phyloP scores from a whole-genome alignment of 2,888 invertebrate genomes.

The Idaea aversata region DNA sequence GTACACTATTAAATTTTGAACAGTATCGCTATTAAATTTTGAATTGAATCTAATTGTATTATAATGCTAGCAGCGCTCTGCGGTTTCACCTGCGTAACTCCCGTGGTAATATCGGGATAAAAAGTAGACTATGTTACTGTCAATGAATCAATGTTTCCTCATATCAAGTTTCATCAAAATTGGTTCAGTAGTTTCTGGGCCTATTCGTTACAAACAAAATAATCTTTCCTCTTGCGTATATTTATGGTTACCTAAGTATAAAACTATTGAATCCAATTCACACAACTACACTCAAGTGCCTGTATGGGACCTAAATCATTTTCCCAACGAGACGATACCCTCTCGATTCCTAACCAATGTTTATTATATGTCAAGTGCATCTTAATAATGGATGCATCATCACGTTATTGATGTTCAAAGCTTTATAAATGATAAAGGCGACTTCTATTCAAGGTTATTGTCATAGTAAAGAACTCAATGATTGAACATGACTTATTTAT shows the following conservation, averaged over 20 bases:
- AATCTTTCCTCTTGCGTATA: too few relatives aligned
- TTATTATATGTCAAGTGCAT: constrained; percentile 3
- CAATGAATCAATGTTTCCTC: too few relatives aligned
- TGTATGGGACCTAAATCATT: constrained; percentile 4
- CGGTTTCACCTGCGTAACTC: too few relatives aligned
- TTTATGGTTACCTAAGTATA: neutral
- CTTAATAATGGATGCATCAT: neutral
- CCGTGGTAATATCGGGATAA: too few relatives aligned
- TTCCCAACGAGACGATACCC: neutral
- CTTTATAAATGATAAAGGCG: neutral
- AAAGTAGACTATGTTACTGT: too few relatives aligned
- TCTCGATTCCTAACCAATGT: neutral
- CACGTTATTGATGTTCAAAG: neutral
- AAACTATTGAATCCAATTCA: neutral
- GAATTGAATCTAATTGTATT: too few relatives aligned
- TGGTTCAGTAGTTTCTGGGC: too few relatives aligned
- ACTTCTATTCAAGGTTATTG: constrained; percentile 1
- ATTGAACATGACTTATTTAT: neutral
- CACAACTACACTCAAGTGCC: constrained; percentile 1
- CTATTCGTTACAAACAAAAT: too few relatives aligned
- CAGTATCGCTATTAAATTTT: too few relatives aligned
- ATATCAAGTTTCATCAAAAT: too few relatives aligned
- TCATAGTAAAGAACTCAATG: neutral
- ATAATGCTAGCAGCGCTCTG: too few relatives aligned
- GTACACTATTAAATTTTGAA: too few relatives aligned